These are phyloP conservation scores for Philopedon plagiatum DNA, from an alignment of 2,888 invertebrate species.

Conservation along the genomic window DNA sequence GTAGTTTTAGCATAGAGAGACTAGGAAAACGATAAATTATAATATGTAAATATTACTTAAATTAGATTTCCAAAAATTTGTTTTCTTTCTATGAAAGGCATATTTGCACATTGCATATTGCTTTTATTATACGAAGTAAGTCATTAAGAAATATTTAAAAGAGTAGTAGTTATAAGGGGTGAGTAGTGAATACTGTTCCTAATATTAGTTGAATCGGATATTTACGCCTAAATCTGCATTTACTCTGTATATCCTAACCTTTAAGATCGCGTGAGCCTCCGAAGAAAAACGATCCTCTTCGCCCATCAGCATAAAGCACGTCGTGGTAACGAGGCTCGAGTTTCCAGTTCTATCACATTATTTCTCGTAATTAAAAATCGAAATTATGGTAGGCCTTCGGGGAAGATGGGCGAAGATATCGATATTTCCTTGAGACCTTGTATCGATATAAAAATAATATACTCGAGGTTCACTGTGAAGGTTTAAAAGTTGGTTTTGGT, in stretches of 20 bases:
- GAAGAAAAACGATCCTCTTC: slow-evolving; percentile 47
- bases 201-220: too few relatives aligned
- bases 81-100: too few relatives aligned
- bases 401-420: slow-evolving; percentile 18
- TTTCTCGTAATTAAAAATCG: slow-evolving; percentile 65
- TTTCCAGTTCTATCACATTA: slow-evolving; percentile 66
- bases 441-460: background rate
- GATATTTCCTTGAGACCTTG: slow-evolving; percentile 1
- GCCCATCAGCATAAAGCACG: slow-evolving; percentile 65
- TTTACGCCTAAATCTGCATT: too few relatives aligned
- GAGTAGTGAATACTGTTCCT: too few relatives aligned
- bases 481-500: too few relatives aligned
- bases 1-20: background rate
- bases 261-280: slow-evolving; percentile 50
- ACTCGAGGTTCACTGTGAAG: too few relatives aligned
- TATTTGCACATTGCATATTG: too few relatives aligned
- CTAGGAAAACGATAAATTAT: background rate
- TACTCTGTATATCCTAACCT: slow-evolving; percentile 16
- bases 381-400: slow-evolving; percentile 43
- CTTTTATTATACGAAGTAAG: too few relatives aligned
- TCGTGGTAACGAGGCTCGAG: slow-evolving; percentile 63
- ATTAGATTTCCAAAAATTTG: too few relatives aligned
- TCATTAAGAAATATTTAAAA: too few relatives aligned
- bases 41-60: too few relatives aligned
- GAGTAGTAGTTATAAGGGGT: too few relatives aligned